Base-by-base conservation (phyloP, 1,140 invertebrate species). In the Phenacoccus solenopsis region DNA sequence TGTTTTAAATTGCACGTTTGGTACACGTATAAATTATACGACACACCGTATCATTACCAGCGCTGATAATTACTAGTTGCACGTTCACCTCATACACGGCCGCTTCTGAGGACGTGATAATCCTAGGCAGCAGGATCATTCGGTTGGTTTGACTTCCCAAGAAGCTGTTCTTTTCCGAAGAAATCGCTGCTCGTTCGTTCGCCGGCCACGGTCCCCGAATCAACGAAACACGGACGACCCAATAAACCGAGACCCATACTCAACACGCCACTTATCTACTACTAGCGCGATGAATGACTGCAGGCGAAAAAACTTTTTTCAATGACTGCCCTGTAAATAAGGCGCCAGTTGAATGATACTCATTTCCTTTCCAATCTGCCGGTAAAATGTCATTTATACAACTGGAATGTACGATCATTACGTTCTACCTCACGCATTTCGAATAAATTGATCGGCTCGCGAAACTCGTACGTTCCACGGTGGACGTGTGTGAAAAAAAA, bases 111-210 rank as follows among this genome's bases (percentile, higher is more conserved):
- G 59, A 64, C 59, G 59, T 64, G 59, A 64, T 64, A 64, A 64
- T 64, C 59, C 59, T 64, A 27, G n/a, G 59, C 56, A 59, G 56
- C 59, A 64, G 59, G 59, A 64, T 64, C 59, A 64, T 64, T 64
- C 59, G 59, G 59, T 64, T 64, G 59, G 59, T 64, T 64, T 64
- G 59, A 64, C 59, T 64, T 64, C 59, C 59, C 59, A 64, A 64
- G 59, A 64, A 64, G 59, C 25, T 27, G 59, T 64, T 24, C 25
- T 64, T 64, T 24, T 64, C 25, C 38, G 20, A 49, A 49, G 38
- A 49, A 49, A 49, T 49, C 38, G 16, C 20, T 49, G 5, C 13
- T 32, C 38, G n/a, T 49, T 49, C 20, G 16, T n/a, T 49, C 38
- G 20, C 38, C 38, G 38, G 13, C 12, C 38, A n/a, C n/a, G n/a